Conservation (phyloP, 2,797 vertebrate genomes). For the Pseudochirops corinnae region DNA sequence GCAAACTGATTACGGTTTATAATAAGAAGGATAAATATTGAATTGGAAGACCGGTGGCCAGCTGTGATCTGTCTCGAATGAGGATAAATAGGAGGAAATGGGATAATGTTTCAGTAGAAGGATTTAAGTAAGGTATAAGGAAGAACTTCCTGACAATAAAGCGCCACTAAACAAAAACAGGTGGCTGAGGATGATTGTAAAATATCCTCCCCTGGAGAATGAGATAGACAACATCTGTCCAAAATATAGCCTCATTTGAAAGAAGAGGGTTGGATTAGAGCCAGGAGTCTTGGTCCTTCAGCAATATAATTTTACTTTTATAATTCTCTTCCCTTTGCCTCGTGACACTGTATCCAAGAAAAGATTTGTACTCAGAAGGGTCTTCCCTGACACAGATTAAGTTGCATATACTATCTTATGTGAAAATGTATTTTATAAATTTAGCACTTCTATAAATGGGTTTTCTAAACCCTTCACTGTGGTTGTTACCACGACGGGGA, state of each 20-base stretch:
- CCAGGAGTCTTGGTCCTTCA: conserved; percentile 20
- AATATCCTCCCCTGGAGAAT: background rate
- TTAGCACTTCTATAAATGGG: conserved; percentile 82
- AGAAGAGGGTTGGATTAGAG: background rate
- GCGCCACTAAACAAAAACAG: conserved; percentile 15
- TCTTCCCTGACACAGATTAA: conserved; percentile 70
- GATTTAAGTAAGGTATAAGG: background rate
- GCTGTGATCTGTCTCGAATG: background rate
- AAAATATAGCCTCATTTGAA: conserved; percentile 5
- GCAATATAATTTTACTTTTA: conserved; percentile 56
- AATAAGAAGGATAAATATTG: conserved; percentile 6
- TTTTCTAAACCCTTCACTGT: conserved; percentile 74
- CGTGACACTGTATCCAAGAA: conserved; percentile 26
- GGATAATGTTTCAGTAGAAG: background rate
- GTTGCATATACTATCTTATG: conserved; percentile 65
- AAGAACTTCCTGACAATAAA: conserved; percentile 33
- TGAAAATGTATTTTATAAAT: conserved; percentile 75
- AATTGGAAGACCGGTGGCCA: background rate
- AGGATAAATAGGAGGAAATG: background rate
- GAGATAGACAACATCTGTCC: background rate
- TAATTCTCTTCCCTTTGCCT: conserved; percentile 51
- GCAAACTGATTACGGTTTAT: background rate
- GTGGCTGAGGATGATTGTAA: background rate
- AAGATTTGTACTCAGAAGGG: conserved; percentile 67
- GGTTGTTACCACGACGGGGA: conserved; percentile 78